phyloP scores from a whole-genome alignment of 2,888 invertebrate genomes.

The Epistrophella euchroma region DNA sequence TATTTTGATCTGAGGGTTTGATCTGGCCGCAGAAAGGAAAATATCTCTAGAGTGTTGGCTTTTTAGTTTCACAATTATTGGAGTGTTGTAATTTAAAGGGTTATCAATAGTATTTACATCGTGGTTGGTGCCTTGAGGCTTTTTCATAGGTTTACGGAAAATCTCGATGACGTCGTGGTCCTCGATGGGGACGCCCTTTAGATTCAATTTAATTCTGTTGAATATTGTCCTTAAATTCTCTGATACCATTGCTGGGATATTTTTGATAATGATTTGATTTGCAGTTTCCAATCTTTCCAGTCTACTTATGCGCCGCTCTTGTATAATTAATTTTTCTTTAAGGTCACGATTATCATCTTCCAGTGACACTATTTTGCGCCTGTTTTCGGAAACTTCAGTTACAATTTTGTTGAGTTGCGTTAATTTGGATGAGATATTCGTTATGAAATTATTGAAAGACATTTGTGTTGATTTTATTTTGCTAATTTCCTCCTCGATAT shows the following conservation, averaged over 20 bases:
- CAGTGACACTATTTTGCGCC: neutral
- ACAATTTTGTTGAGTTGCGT: slow-evolving; percentile 19
- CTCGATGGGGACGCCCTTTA: neutral
- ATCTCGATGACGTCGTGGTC: neutral
- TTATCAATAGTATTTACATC: neutral
- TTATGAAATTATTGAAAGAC: slow-evolving; percentile 1
- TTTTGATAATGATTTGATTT: slow-evolving; percentile 9
- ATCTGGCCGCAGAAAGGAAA: slow-evolving; percentile 4
- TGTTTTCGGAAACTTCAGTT: neutral
- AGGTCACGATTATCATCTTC: slow-evolving; percentile 8
- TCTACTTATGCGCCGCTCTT: slow-evolving; percentile 2
- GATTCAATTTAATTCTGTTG: slow-evolving; percentile 4
- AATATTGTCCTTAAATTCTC: slow-evolving; percentile 5
- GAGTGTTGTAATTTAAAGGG: neutral
- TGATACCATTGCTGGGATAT: neutral
- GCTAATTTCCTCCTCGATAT: slow-evolving; percentile 7
- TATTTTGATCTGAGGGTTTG: slow-evolving; percentile 13
- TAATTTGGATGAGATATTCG: slow-evolving; percentile 4
- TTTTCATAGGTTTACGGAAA: slow-evolving; percentile 17
- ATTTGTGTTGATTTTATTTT: neutral
- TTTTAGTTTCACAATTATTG: slow-evolving; percentile 22
- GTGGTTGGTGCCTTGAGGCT: slow-evolving; percentile 1
- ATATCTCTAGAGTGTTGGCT: slow-evolving; percentile 1
- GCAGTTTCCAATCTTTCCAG: slow-evolving; percentile 11
- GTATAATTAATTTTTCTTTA: neutral